Percentiles rank a stretch among this genome's conserved stretches.
phyloP scores from a whole-genome alignment of 2,888 invertebrate genomes.

The Coremacera marginata region DNA sequence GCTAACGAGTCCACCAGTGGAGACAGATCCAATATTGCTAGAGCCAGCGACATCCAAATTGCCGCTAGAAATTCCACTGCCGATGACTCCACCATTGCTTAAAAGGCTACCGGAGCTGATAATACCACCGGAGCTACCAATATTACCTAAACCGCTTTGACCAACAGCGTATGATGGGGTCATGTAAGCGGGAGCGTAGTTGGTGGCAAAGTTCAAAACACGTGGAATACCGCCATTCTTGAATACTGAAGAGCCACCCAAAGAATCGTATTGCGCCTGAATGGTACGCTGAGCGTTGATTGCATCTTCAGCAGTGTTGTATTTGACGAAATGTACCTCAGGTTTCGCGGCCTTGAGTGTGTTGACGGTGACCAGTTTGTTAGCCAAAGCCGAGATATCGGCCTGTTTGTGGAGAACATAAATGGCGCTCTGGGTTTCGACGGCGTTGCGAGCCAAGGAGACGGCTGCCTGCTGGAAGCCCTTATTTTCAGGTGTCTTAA shows the following conservation, averaged over 20 bases:
- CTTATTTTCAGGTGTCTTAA: slow-evolving; percentile 59
- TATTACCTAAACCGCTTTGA: too few relatives aligned
- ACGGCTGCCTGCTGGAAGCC: slow-evolving; percentile 57
- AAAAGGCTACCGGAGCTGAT: too few relatives aligned
- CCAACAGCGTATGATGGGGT: too few relatives aligned
- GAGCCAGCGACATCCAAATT: too few relatives aligned
- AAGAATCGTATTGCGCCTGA: slow-evolving; percentile 56
- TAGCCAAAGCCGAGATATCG: slow-evolving; percentile 54
- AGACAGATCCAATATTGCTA: too few relatives aligned
- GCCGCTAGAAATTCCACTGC: too few relatives aligned
- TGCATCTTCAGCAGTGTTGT: slow-evolving; percentile 61
- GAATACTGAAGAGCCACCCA: slow-evolving; percentile 55
- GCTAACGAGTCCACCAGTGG: too few relatives aligned
- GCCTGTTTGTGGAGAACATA: slow-evolving; percentile 63
- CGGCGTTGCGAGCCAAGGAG: slow-evolving; percentile 53
- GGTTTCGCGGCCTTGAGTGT: slow-evolving; percentile 56
- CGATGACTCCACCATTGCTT: too few relatives aligned
- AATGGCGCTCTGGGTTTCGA: slow-evolving; percentile 61
- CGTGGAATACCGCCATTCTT: slow-evolving; percentile 57
- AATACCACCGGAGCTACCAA: too few relatives aligned
- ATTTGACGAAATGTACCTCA: slow-evolving; percentile 63
- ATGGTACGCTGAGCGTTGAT: slow-evolving; percentile 58
- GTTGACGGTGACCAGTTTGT: slow-evolving; percentile 52
- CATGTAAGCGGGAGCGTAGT: slow-evolving; percentile 21
- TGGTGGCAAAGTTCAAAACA: slow-evolving; percentile 57